phyloP scores from a whole-genome alignment of 2,888 invertebrate species.

The Notodonta ziczac region DNA sequence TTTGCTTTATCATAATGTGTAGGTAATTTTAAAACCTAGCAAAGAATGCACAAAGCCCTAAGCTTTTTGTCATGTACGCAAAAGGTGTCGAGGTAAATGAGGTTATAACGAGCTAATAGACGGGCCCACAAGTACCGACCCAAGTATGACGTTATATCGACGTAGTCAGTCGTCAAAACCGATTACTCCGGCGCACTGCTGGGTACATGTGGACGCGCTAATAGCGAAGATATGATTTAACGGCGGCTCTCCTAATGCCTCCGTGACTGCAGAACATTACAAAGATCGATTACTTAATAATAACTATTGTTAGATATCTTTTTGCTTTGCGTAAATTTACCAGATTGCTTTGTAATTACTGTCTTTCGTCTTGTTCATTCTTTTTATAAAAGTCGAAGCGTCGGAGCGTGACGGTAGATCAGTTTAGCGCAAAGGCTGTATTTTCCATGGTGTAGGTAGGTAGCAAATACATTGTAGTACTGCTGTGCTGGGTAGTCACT shows the following conservation, averaged over 20 bases:
- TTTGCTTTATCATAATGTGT: too few species aligned
- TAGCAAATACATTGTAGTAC: too few species aligned
- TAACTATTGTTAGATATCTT: constrained; percentile 6
- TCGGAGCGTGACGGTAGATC: too few species aligned
- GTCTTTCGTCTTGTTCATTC: background rate
- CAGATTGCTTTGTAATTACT: constrained; percentile 6
- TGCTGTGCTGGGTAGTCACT: too few species aligned
- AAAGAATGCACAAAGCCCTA: constrained; percentile 4
- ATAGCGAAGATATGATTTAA: constrained; percentile 24
- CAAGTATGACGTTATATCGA: too few species aligned
- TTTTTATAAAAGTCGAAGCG: background rate
- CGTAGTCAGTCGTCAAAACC: too few species aligned
- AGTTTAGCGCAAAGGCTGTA: too few species aligned
- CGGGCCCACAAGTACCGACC: too few species aligned
- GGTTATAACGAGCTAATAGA: constrained; percentile 26
- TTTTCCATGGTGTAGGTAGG: too few species aligned
- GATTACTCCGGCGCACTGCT: background rate
- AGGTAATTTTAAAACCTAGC: background rate
- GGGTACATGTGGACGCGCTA: background rate
- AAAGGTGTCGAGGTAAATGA: constrained; percentile 49
- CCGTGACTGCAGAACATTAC: constrained; percentile 9
- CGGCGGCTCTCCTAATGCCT: constrained; percentile 1
- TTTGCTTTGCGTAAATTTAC: background rate
- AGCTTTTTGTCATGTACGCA: constrained; percentile 24
- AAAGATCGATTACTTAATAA: constrained; percentile 13